These are phyloP conservation scores for Suillia variegata DNA, from an alignment of 2,888 invertebrate species.

Conservation along the genomic window DNA sequence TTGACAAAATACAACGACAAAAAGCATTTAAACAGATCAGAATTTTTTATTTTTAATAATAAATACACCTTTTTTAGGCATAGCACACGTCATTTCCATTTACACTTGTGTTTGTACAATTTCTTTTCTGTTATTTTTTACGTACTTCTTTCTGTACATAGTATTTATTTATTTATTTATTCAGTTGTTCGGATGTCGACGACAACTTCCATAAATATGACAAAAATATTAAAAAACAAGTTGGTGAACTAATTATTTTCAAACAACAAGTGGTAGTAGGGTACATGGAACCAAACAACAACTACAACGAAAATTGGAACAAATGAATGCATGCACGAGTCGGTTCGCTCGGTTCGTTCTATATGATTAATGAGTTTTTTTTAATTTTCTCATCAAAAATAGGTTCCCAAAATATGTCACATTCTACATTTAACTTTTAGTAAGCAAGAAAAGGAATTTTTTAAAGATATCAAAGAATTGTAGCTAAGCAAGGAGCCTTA, in stretches of 20 bases:
- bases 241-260: not conserved
- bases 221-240: slow-evolving; percentile 34
- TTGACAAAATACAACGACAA: too few species aligned
- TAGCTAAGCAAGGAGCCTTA: too few species aligned
- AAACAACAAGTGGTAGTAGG: not conserved
- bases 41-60: slow-evolving; percentile 3
- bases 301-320: not conserved
- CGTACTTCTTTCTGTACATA: slow-evolving; percentile 28
- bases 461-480: too few species aligned
- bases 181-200: slow-evolving; percentile 31
- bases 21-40: too few species aligned
- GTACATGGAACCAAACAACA: not conserved
- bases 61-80: not conserved
- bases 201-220: not conserved
- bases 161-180: slow-evolving; percentile 36
- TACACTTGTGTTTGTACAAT: slow-evolving; percentile 43
- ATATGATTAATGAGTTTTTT: too few species aligned
- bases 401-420: too few species aligned
- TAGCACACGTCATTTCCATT: slow-evolving; percentile 20
- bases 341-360: too few species aligned
- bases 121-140: slow-evolving; percentile 31
- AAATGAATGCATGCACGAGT: not conserved
- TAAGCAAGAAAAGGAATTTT: too few species aligned
- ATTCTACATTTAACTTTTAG: too few species aligned
- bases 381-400: too few species aligned